phyloP scores from a whole-genome alignment of 2,113 vertebrate species.

The Menura novaehollandiae region DNA sequence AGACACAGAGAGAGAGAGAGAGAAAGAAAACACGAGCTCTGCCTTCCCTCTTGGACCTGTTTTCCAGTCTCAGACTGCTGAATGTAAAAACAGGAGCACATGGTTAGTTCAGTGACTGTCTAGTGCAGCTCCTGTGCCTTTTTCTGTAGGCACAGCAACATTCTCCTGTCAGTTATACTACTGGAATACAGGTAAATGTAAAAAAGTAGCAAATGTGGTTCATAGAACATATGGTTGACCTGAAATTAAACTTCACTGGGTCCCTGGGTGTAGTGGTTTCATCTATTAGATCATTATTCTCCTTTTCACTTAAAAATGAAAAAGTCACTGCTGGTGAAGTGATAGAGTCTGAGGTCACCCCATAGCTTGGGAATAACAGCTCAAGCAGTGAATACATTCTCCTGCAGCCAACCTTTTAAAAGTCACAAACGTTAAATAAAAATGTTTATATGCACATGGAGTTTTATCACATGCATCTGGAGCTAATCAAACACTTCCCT shows the following conservation, averaged over 20 bases:
- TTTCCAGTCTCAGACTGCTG: not conserved
- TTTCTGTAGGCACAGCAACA: not conserved
- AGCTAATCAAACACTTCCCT: not conserved
- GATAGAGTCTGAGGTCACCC: not conserved
- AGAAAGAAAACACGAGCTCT: not conserved
- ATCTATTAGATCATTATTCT: not conserved
- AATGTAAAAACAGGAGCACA: not conserved
- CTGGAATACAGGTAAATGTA: not conserved
- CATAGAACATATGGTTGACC: not conserved
- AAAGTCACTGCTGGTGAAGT: not conserved
- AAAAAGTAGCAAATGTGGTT: not conserved
- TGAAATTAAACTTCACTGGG: not conserved
- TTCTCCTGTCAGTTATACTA: not conserved
- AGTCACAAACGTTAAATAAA: not conserved
- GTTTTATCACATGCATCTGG: conserved; percentile 1
- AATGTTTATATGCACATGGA: not conserved
- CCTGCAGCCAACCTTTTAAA: not conserved
- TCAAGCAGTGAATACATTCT: not conserved
- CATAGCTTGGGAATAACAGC: not conserved
- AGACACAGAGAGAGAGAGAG: not conserved
- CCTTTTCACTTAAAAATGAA: not conserved
- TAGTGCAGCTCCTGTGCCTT: not conserved
- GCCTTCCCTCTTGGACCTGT: not conserved
- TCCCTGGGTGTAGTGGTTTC: not conserved
- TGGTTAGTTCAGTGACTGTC: not conserved